Base-by-base conservation (phyloP, 2,888 invertebrate genomes). In the Leptinotarsa juncta region DNA sequence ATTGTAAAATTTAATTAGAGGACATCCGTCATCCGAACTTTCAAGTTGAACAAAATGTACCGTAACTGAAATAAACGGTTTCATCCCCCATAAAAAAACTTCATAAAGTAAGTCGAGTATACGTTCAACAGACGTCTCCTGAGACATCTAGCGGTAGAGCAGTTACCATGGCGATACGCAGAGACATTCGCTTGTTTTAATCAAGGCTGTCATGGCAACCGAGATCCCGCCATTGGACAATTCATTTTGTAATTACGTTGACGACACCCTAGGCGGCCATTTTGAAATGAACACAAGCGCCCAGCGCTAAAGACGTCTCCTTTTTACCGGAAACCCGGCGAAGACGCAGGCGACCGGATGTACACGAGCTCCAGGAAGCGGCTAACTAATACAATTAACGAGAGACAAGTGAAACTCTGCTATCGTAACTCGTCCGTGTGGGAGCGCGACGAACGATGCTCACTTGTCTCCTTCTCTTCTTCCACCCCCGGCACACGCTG, bases 231-330 rank as follows among this genome's bases (percentile, higher is more conserved):
- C 88, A 88, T 88, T 88, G 88, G 88, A 88, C 88, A 88, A 88
- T 88, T 83, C 83, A 83, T 88, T 88, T 88, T 86, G 88, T 88
- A 88, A 88, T 88, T 88, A 88, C 88, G 88, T 86, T 88, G 88
- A 88, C 88, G 88, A 88, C 88, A 88, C 88, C 88, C 88, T 82
- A 87, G 88, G 88, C 88, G 88, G 88, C 88, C 88, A 88, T 88
- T 88, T 88, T 88, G 88, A 86, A 88, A 86, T 84, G 87, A 86
- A 85, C 84, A 83, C 86, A 86, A 84, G 81, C 85, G 86, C 79
- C 86, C 88, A 87, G 83, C 78, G 74, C 78, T 76, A 77, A 77
- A 81, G 81, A 82, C 79, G 81, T 72, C 76, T 74, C 73, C 77
- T 81, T 82, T 81, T 80, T 79, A 73, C 80, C 82, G 82, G 82